A percentile compares a stretch with the other conserved stretches of the same genome.
These are phyloP conservation scores for Alcis repandata DNA, from an alignment of 2,888 invertebrate genomes.

Conservation along the genomic window DNA sequence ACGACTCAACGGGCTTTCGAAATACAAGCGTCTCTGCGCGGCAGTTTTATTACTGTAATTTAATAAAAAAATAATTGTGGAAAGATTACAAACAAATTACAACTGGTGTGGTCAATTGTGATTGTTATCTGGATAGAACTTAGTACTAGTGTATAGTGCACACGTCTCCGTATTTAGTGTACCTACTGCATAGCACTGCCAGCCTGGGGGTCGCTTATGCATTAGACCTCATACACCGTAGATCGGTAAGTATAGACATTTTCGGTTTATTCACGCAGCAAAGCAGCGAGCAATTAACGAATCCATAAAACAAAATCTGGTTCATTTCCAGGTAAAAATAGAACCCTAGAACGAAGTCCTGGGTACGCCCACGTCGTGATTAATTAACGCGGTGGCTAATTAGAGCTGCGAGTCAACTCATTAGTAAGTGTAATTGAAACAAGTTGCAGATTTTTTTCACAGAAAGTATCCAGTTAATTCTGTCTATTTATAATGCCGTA, in stretches of 20 bases:
- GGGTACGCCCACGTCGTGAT: conserved; percentile 61
- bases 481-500: conserved; percentile 48
- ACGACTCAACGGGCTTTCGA: background rate
- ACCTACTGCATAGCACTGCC: no score
- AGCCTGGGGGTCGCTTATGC: no score
- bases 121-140: no score
- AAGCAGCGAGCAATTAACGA: background rate
- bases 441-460: conserved; percentile 71
- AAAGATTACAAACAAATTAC: no score
- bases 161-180: no score
- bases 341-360: conserved; percentile 21
- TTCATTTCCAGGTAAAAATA: conserved; percentile 1
- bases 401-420: conserved; percentile 80
- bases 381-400: conserved; percentile 83
- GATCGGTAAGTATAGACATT: no score
- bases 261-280: no score
- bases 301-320: background rate
- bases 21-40: background rate
- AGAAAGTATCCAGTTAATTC: conserved; percentile 72
- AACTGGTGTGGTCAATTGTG: no score
- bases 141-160: no score
- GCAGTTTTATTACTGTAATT: background rate
- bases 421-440: conserved; percentile 82
- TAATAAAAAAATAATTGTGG: no score
- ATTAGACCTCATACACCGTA: no score